Percentiles rank a stretch among this genome's conserved stretches.
Evolutionary conservation across 2,888 invertebrate genomes (phyloP).

Genomic region (Therioaphis trifolii): DNA sequence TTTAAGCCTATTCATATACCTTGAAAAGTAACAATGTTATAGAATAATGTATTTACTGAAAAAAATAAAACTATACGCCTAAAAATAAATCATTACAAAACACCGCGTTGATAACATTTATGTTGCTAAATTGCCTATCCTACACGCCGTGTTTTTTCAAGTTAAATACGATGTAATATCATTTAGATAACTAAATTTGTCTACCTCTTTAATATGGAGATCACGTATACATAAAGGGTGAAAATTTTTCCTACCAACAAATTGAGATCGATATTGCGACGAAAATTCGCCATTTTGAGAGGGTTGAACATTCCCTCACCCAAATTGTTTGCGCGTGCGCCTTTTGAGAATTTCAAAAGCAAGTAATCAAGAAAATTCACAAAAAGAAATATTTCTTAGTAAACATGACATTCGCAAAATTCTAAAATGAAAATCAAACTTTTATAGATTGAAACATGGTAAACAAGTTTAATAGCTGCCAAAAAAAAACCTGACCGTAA

Average conservation of each 20-base stretch:
- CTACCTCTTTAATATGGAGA: background rate
- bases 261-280: conserved; percentile 26
- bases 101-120: background rate
- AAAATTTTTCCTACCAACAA: conserved; percentile 25
- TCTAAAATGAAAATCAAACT: background rate
- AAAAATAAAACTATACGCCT: background rate
- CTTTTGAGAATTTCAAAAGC: background rate
- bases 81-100: background rate
- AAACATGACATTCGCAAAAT: too few species aligned
- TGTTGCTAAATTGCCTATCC: conserved; percentile 51
- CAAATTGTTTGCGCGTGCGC: conserved; percentile 2
- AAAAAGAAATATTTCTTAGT: background rate
- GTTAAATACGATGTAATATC: background rate
- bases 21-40: too few species aligned
- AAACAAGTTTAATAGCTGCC: too few species aligned
- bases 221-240: background rate
- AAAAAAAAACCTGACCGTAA: too few species aligned
- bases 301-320: background rate
- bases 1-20: too few species aligned
- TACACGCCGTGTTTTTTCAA: conserved; percentile 4
- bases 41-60: background rate
- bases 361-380: background rate
- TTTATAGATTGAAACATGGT: too few species aligned
- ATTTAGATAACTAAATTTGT: background rate
- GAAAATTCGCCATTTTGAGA: conserved; percentile 50